Percentiles rank a stretch among this genome's conserved stretches.
Conservation (phyloP, 1,140 invertebrate species). For the Pomacea maculata region DNA sequence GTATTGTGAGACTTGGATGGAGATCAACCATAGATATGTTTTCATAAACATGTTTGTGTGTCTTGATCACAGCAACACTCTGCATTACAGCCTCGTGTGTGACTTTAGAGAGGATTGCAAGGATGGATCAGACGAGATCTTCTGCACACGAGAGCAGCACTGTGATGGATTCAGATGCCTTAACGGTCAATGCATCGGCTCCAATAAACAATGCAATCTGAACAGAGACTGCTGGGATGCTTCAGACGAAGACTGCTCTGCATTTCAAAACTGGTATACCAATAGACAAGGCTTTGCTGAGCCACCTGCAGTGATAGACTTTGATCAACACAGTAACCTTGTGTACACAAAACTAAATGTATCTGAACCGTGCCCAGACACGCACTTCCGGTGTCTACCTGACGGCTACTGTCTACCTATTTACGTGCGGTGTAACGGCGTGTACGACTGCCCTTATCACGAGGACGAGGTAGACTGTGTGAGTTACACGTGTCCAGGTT, state of each 20-base stretch:
- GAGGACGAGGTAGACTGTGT: neutral
- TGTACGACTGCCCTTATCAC: constrained; percentile 1
- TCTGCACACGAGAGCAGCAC: neutral
- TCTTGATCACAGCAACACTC: neutral
- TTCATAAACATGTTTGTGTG: neutral
- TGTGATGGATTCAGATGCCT: neutral
- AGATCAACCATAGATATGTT: neutral
- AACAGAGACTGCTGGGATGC: neutral
- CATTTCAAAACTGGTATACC: neutral
- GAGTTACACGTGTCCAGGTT: constrained; percentile 19
- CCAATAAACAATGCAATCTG: neutral
- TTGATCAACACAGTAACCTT: neutral
- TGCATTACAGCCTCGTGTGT: constrained; percentile 2
- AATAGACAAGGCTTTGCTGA: too few relatives aligned
- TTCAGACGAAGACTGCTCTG: neutral
- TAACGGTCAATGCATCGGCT: neutral
- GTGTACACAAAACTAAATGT: neutral
- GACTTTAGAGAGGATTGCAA: neutral
- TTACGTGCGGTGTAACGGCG: constrained; percentile 10
- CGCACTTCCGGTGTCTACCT: neutral
- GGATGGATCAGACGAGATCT: neutral
- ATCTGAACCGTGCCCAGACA: neutral
- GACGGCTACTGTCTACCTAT: neutral
- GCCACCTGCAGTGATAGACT: neutral
- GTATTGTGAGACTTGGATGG: neutral